A percentile compares a stretch with the other conserved stretches of the same genome.
Conservation (phyloP, 2,888 invertebrate species). For the Octonoba sinensis region DNA sequence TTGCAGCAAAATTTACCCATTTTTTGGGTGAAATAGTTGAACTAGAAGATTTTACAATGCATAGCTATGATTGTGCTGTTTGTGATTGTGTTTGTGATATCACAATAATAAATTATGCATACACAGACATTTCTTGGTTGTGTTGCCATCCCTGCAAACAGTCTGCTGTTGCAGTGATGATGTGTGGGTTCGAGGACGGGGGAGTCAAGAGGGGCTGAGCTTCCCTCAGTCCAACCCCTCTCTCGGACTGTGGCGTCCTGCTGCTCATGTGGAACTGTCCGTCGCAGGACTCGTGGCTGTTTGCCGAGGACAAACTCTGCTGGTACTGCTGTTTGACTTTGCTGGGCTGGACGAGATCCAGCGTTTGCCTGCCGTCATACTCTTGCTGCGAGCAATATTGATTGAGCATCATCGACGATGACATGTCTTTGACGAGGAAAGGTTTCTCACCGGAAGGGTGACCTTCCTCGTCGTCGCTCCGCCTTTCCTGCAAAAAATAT, state of each 20-base stretch:
- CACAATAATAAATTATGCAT: neutral
- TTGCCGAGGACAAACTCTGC: slow-evolving; percentile 16
- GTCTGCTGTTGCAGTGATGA: slow-evolving; percentile 35
- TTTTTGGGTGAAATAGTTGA: too few species aligned
- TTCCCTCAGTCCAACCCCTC: slow-evolving; percentile 37
- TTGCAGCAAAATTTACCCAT: too few species aligned
- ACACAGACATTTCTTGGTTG: slow-evolving; percentile 60
- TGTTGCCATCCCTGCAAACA: slow-evolving; percentile 52
- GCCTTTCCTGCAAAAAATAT: slow-evolving; percentile 13
- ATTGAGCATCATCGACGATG: slow-evolving; percentile 56
- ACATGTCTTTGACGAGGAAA: slow-evolving; percentile 48
- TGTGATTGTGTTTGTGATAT: too few species aligned
- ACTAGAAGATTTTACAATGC: too few species aligned
- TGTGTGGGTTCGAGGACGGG: slow-evolving; percentile 47
- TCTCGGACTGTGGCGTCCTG: slow-evolving; percentile 42
- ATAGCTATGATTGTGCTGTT: too few species aligned
- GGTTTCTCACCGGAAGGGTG: slow-evolving; percentile 45
- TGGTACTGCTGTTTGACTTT: slow-evolving; percentile 22
- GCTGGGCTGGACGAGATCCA: slow-evolving; percentile 46
- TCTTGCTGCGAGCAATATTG: slow-evolving; percentile 45
- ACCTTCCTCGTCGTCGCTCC: slow-evolving; percentile 54
- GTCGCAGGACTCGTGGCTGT: slow-evolving; percentile 33
- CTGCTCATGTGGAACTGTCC: slow-evolving; percentile 34
- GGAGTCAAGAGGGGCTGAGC: slow-evolving; percentile 52
- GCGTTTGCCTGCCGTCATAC: slow-evolving; percentile 45